phyloP scores from a whole-genome alignment of 2,888 invertebrate genomes.

The Nemurella pictetii region DNA sequence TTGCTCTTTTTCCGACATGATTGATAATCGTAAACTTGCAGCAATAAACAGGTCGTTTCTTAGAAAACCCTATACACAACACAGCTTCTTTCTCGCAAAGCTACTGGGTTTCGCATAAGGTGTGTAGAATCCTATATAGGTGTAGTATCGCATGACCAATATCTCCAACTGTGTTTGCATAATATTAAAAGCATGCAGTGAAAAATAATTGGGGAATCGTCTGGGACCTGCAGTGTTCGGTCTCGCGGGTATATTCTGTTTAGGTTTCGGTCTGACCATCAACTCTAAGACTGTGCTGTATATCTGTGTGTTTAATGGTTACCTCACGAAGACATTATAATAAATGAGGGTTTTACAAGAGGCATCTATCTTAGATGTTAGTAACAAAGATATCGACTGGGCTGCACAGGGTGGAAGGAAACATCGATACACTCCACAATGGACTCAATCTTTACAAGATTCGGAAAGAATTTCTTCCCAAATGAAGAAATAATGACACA shows the following conservation, averaged over 20 bases:
- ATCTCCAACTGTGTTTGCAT: background rate
- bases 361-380: slow-evolving; percentile 24
- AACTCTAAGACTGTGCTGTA: background rate
- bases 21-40: background rate
- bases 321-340: slow-evolving; percentile 25
- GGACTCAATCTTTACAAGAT: background rate
- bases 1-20: background rate
- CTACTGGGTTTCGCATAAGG: background rate
- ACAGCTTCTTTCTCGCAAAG: background rate
- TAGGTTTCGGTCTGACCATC: slow-evolving; percentile 1
- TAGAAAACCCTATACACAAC: background rate
- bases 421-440: background rate
- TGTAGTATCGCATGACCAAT: background rate
- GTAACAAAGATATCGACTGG: slow-evolving; percentile 9
- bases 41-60: background rate
- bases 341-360: slow-evolving; percentile 26
- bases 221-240: background rate
- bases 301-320: slow-evolving; percentile 27
- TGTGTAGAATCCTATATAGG: background rate
- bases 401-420: slow-evolving; percentile 13
- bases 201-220: background rate
- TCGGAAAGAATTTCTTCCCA: background rate
- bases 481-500: background rate
- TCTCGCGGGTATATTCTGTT: background rate
- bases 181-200: background rate